These are phyloP conservation scores for Tragelaphus strepsiceros DNA, from an alignment of 2,113 vertebrate species.

Conservation along the genomic window DNA sequence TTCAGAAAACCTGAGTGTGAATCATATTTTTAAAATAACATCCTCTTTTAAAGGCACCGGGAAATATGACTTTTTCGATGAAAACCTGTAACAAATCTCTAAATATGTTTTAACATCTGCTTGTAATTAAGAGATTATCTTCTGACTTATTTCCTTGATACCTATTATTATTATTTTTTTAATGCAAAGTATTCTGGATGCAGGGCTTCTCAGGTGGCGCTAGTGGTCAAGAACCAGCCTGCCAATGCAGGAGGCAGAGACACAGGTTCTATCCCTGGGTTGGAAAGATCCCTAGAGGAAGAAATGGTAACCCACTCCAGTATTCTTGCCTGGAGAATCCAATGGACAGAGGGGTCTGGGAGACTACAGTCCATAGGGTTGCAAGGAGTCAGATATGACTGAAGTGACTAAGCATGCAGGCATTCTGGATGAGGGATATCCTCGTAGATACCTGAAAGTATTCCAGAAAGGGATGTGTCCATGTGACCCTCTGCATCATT, in stretches of 20 bases:
- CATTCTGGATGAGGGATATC: neutral
- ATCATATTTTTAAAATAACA: neutral
- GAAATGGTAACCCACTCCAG: neutral
- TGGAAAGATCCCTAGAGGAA: neutral
- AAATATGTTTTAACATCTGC: neutral
- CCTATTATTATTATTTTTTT: neutral
- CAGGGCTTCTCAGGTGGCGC: neutral
- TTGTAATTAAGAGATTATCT: neutral
- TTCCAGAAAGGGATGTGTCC: neutral
- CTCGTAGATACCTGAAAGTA: neutral
- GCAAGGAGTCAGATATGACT: neutral
- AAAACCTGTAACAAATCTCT: neutral
- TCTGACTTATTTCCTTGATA: neutral
- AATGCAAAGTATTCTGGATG: neutral
- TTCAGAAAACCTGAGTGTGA: neutral
- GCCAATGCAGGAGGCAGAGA: neutral
- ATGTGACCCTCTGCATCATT: neutral
- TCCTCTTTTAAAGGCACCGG: neutral
- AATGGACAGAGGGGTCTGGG: neutral
- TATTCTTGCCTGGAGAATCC: neutral
- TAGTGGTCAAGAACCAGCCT: neutral
- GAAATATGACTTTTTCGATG: neutral
- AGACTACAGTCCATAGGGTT: neutral
- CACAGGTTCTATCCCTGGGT: neutral
- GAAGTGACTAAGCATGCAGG: neutral